phyloP scores from a whole-genome alignment of 2,888 invertebrate genomes.

The Lottia gigantea region DNA sequence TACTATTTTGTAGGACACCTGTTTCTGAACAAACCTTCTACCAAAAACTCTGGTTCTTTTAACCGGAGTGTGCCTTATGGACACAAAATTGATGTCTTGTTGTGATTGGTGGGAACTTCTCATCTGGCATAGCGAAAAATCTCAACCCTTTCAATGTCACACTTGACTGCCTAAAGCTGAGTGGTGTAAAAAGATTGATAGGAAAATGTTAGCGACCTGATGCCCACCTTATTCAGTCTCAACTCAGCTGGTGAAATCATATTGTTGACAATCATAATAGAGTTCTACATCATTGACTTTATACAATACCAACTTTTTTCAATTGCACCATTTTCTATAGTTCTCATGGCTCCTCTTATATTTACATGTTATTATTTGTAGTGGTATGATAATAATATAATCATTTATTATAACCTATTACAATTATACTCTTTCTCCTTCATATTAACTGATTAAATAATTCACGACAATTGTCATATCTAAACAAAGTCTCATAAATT shows the following conservation, averaged over 20 bases:
- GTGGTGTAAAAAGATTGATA: background rate
- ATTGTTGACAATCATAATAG: constrained; percentile 14
- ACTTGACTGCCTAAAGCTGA: constrained; percentile 6
- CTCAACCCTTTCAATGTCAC: background rate
- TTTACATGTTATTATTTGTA: background rate
- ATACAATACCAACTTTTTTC: background rate
- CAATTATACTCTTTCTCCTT: background rate
- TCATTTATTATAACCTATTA: background rate
- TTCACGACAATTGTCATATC: no score
- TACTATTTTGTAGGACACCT: constrained; percentile 8
- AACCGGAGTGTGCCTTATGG: constrained; percentile 10
- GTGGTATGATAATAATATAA: background rate
- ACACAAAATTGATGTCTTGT: constrained; percentile 12
- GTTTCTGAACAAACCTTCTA: constrained; percentile 8
- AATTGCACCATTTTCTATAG: constrained; percentile 7
- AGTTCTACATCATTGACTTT: background rate
- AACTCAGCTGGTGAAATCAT: constrained; percentile 18
- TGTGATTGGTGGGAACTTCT: constrained; percentile 20
- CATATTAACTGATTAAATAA: no score
- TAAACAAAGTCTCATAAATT: no score
- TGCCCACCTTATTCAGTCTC: constrained; percentile 5
- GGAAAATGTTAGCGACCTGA: constrained; percentile 16
- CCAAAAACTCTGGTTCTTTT: background rate
- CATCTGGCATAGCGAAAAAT: constrained; percentile 18
- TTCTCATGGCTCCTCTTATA: constrained; percentile 1